Evolutionary conservation across 1,140 invertebrate genomes (phyloP).

Genomic region (Apis florea): DNA sequence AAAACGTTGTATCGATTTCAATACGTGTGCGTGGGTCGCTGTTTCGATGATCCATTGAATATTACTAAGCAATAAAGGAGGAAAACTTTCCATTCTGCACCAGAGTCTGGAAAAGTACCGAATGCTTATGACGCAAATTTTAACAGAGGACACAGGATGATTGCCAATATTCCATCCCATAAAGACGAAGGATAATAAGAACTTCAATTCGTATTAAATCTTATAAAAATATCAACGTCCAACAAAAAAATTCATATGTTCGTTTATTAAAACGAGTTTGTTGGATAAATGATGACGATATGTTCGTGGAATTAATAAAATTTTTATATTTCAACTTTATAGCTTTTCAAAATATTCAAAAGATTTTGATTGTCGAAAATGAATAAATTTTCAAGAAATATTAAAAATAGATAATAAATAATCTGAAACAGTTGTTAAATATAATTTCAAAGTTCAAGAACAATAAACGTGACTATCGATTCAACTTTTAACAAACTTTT

Average conservation of each 20-base stretch:
- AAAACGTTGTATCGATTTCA: slow-evolving; percentile 7
- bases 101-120: slow-evolving; percentile 27
- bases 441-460: neutral
- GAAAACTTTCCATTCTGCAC: slow-evolving; percentile 23
- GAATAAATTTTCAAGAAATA: neutral
- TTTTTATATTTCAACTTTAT: neutral
- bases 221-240: neutral
- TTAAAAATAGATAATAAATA: neutral
- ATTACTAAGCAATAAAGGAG: neutral
- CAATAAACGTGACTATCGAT: neutral
- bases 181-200: neutral
- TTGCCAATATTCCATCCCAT: slow-evolving; percentile 4
- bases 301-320: neutral
- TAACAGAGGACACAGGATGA: neutral
- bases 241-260: neutral
- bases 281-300: neutral
- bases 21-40: neutral
- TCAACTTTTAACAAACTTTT: neutral
- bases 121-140: slow-evolving; percentile 20
- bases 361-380: too few species aligned
- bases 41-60: neutral
- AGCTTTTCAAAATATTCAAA: neutral
- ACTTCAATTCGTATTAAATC: neutral
- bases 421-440: neutral
- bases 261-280: neutral